Percentiles rank a stretch among this genome's conserved stretches.
Evolutionary conservation across 2,113 vertebrate genomes (phyloP).

Genomic region (Coturnix japonica): DNA sequence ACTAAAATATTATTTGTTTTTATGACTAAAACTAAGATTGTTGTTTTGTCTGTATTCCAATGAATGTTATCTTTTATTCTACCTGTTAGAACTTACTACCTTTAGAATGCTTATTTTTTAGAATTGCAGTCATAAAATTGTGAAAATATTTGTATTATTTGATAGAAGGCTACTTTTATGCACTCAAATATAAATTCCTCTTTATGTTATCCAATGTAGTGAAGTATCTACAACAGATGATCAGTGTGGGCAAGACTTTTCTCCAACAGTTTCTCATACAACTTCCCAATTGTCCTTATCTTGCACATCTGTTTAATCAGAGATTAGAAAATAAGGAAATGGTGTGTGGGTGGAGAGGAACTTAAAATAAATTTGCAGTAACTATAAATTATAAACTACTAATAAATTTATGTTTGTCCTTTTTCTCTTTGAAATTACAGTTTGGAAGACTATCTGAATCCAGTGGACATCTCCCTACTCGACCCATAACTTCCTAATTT

Average conservation of each 20-base stretch:
- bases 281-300: background rate
- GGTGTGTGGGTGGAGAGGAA: accelerated
- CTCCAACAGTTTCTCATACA: background rate
- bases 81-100: background rate
- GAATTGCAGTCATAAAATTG: background rate
- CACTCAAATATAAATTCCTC: background rate
- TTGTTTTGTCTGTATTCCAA: background rate
- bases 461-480: background rate
- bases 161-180: background rate
- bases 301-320: background rate
- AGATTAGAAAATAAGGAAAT: background rate
- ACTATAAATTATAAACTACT: background rate
- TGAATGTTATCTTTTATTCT: background rate
- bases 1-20: background rate
- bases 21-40: background rate
- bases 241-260: background rate
- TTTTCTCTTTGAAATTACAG: background rate
- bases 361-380: background rate
- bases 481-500: background rate
- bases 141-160: background rate
- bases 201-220: background rate
- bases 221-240: background rate
- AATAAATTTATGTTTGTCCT: background rate
- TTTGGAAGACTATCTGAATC: background rate
- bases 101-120: background rate